Evolutionary conservation across 2,113 vertebrate species (phyloP), one percentile per base, ranked within the genome.

Genomic region (Misgurnus anguillicaudatus): DNA sequence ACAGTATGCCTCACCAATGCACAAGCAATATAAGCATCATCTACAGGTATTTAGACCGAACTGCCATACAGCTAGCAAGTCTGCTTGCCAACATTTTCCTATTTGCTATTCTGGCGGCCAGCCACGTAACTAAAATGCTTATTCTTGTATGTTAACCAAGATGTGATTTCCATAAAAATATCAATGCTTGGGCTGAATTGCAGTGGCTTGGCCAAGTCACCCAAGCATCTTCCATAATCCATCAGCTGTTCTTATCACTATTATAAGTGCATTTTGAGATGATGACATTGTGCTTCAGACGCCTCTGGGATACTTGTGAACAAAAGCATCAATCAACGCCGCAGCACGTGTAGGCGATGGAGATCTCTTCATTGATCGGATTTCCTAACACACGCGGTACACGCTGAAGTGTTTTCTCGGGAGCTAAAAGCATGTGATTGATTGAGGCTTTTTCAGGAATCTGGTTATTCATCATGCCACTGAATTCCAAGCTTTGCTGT

Each of bases 121-220:
- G 87, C 87, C 89, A 89, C 87, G 88, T 84, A 83, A 84, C 86
- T 88, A 88, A 89, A 90, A 89, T 90, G 88, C 90, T 91, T 91
- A 89, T 89, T 86, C 86, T 89, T 88, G 90, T 89, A 89, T 90
- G 85, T 86, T 91, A 89, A 91, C 90, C 90, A 89, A 92, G 87
- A 82, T 88, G 87, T 86, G 83, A 89, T 92, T 91, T 91, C 88
- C 89, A 92, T 89, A 89, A 91, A 89, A 90, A 90, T 88, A 89
- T 89, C 88, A 89, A 91, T 89, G 88, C 87, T 89, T 87, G 76
- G 84, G 1, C 53, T 1, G 19, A 48, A 53, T 16, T 47, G 78
- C 61, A 83, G 82, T 78, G 42, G 69, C n/a, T 81, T 86, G 84
- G 87, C 88, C 86, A 87, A 80, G 80, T 75, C 81, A 84, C 10